A percentile compares a stretch with the other conserved stretches of the same genome.
These are phyloP conservation scores for Bombus balteatus DNA, from an alignment of 1,140 invertebrate genomes.

Conservation along the genomic window DNA sequence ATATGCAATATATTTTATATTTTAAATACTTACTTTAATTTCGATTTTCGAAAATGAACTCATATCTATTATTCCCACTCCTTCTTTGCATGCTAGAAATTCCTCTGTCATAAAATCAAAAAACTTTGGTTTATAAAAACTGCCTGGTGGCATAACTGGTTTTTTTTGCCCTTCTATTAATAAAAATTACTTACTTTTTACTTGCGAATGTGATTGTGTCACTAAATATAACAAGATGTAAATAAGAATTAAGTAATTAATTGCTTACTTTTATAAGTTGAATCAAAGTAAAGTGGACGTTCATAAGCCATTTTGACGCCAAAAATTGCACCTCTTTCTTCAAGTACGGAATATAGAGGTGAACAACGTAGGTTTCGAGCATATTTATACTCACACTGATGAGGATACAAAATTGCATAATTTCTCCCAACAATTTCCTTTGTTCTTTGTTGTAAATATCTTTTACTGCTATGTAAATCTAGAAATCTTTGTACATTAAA, in stretches of 20 bases:
- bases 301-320: conserved; percentile 95
- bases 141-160: conserved; percentile 84
- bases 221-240: background rate
- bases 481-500: conserved; percentile 90
- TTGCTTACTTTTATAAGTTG: conserved; percentile 81
- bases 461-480: conserved; percentile 91
- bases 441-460: conserved; percentile 89
- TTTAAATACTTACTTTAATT: conserved; percentile 85
- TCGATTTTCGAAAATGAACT: conserved; percentile 93
- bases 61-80: conserved; percentile 92
- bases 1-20: background rate
- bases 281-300: conserved; percentile 86
- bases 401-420: conserved; percentile 86
- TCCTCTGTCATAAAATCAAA: conserved; percentile 90
- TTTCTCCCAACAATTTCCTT: conserved; percentile 89
- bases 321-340: conserved; percentile 90
- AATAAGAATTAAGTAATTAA: background rate
- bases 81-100: conserved; percentile 90
- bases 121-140: conserved; percentile 90
- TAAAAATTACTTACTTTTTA: conserved; percentile 29
- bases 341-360: conserved; percentile 90
- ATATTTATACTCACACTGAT: conserved; percentile 86
- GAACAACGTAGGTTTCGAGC: conserved; percentile 90
- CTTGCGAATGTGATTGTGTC: background rate
- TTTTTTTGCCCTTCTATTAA: conserved; percentile 78